phyloP scores from a whole-genome alignment of 2,113 vertebrate genomes.

The Abramis brama region DNA sequence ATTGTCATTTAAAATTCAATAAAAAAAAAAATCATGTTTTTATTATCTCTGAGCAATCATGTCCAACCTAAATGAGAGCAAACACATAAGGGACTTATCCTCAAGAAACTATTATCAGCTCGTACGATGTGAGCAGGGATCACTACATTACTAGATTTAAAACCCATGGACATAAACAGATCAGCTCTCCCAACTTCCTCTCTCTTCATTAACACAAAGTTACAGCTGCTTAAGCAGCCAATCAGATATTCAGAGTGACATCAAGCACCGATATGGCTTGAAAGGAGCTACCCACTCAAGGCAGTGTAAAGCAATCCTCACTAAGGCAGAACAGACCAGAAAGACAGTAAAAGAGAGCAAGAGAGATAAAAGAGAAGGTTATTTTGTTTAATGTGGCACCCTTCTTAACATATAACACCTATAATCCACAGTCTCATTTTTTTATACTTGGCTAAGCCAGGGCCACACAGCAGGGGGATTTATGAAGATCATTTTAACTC shows the following conservation, averaged over 20 bases:
- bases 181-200: neutral
- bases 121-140: neutral
- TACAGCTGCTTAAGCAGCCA: slow-evolving; percentile 14
- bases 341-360: neutral
- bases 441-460: slow-evolving; percentile 49
- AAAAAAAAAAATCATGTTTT: neutral
- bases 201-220: slow-evolving; percentile 1
- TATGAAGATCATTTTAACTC: slow-evolving; percentile 58
- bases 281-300: neutral
- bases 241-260: slow-evolving; percentile 13
- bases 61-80: neutral
- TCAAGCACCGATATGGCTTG: neutral
- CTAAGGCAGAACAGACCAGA: neutral
- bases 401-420: slow-evolving; percentile 52
- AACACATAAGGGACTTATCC: neutral
- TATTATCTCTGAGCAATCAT: neutral
- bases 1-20: neutral
- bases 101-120: neutral
- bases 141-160: neutral
- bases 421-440: slow-evolving; percentile 41
- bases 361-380: slow-evolving; percentile 31
- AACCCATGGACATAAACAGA: neutral
- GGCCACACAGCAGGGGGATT: slow-evolving; percentile 34
- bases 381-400: slow-evolving; percentile 40
- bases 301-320: slow-evolving; percentile 8